Evolutionary conservation across 2,113 vertebrate genomes (phyloP), one percentile per base, ranked within the genome.

Genomic region (Bubo blakistoni): DNA sequence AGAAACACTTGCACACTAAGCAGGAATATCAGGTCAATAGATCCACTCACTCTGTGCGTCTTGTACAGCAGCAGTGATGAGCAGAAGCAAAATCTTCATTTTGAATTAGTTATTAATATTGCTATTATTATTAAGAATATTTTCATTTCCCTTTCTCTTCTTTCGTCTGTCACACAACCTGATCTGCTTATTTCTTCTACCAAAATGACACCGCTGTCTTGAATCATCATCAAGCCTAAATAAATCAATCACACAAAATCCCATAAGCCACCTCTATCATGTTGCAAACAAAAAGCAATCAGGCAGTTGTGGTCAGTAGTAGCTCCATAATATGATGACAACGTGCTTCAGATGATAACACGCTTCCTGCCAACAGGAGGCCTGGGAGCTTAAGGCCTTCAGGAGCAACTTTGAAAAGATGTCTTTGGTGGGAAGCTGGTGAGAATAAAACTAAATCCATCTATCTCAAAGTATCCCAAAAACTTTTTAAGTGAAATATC

Each of bases 21-120:
- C 91, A 94, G 57, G 70, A 97, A 91, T 63, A 92, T 57, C 63
- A 73, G 83, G 80, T 93, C 91, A 93, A 95, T 92, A 90, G 74
- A 92, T 69, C 36, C 51, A 72, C n/a, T 90, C 44, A 47, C 4
- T 47, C 9, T 85, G 38, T n/a, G 65, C 54, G 47, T 61, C 82
- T 54, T n/a, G 51, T 47, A 38, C 73, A 61, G 63, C 16, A 2
- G 8, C 46, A 92, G 9, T 25, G 49, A 65, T 25, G 49, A 38
- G 27, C 58, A 95, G 73, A 81, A 81, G 32, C 19, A 93, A 88
- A 89, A 61, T 36, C 6, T 77, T 87, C 29, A 15, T 82, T 59
- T 86, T 87, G 8, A 10, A 5, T 55, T 69, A 42, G 42, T 86
- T 74, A 76, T 71, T 81, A 92, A 81, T 62, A 65, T 52, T 72